phyloP scores from a whole-genome alignment of 2,888 invertebrate species.

The Cantharis rustica region DNA sequence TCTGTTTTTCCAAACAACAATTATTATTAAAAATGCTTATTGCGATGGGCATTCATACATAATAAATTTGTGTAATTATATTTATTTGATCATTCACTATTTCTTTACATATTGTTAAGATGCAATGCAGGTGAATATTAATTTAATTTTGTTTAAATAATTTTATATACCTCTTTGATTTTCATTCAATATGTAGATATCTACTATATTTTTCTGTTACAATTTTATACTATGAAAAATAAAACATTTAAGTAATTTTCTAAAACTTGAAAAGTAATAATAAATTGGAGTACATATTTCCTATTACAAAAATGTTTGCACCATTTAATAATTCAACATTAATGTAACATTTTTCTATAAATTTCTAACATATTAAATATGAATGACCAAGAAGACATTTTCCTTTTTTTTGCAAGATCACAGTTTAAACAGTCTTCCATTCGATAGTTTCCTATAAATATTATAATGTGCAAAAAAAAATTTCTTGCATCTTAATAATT shows the following conservation, averaged over 20 bases:
- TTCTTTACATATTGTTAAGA: no score
- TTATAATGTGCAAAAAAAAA: neutral
- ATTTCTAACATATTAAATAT: neutral
- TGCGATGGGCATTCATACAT: no score
- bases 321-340: neutral
- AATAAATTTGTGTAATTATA: no score
- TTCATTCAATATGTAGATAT: neutral
- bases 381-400: neutral
- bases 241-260: neutral
- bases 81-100: no score
- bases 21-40: no score
- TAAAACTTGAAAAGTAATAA: neutral
- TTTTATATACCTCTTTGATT: neutral
- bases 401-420: neutral
- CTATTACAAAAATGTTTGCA: neutral
- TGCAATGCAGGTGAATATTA: no score
- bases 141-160: no score
- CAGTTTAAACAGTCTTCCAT: neutral
- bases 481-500: neutral
- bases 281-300: neutral
- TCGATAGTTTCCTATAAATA: neutral
- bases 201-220: neutral
- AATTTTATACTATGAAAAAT: neutral
- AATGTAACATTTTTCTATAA: neutral
- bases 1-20: no score